These are phyloP conservation scores for Hydrocynus forskahlii DNA, from an alignment of 2,797 vertebrate genomes.

Conservation along the genomic window DNA sequence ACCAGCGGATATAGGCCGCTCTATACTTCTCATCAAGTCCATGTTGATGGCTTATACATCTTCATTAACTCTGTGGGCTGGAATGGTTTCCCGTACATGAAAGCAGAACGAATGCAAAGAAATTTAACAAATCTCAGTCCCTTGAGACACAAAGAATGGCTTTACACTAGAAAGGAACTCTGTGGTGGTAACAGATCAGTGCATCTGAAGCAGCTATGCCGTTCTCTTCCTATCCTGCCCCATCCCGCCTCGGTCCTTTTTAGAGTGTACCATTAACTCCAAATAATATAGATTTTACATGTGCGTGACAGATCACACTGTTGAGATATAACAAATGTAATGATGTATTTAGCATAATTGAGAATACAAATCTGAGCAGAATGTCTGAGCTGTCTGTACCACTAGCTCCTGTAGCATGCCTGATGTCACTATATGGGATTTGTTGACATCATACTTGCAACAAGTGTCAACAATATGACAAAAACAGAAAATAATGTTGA, in stretches of 20 bases:
- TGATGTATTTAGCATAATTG: too few relatives aligned
- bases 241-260: too few relatives aligned
- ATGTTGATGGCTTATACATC: conserved; percentile 30
- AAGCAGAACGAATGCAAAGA: conserved; percentile 4
- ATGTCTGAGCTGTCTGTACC: too few relatives aligned
- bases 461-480: too few relatives aligned
- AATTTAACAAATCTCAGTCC: not conserved
- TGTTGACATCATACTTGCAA: too few relatives aligned
- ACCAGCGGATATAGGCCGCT: not conserved
- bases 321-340: too few relatives aligned
- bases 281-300: too few relatives aligned
- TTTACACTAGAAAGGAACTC: conserved; percentile 2
- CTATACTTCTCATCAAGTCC: not conserved
- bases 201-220: not conserved
- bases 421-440: not conserved
- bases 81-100: conserved; percentile 47
- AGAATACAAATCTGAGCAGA: too few relatives aligned
- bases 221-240: not conserved
- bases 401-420: not conserved
- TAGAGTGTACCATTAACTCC: too few relatives aligned
- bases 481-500: too few relatives aligned
- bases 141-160: conserved; percentile 17
- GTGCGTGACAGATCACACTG: too few relatives aligned
- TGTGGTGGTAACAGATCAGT: not conserved
- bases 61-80: conserved; percentile 43